phyloP scores from a whole-genome alignment of 2,888 invertebrate genomes.

The Ethmia dodecea region DNA sequence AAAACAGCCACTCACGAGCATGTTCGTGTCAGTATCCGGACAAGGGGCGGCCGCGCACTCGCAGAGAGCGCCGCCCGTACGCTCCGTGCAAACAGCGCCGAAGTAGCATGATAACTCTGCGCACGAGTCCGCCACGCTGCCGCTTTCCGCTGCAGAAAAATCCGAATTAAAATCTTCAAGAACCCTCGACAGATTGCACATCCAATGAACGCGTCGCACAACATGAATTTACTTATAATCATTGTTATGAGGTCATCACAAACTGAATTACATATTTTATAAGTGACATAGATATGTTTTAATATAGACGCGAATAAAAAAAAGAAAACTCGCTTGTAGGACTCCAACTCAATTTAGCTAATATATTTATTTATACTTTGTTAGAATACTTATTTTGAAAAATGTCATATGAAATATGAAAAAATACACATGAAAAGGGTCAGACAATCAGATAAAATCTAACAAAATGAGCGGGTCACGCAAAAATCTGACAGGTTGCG shows the following conservation, averaged over 20 bases:
- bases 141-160: slow-evolving; percentile 77
- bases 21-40: slow-evolving; percentile 63
- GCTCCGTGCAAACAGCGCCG: slow-evolving; percentile 88
- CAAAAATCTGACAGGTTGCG: slow-evolving; percentile 1
- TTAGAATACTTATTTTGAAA: slow-evolving; percentile 6
- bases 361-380: slow-evolving; percentile 2
- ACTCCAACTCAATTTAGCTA: too few relatives aligned
- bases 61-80: slow-evolving; percentile 84
- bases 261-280: too few relatives aligned
- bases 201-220: too few relatives aligned
- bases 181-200: too few relatives aligned
- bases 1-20: slow-evolving; percentile 58
- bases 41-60: slow-evolving; percentile 82
- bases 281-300: too few relatives aligned
- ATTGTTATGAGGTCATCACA: too few relatives aligned
- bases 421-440: slow-evolving; percentile 18
- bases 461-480: slow-evolving; percentile 1
- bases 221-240: too few relatives aligned
- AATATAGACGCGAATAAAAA: too few relatives aligned
- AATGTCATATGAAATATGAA: slow-evolving; percentile 10
- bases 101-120: slow-evolving; percentile 88
- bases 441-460: slow-evolving; percentile 12
- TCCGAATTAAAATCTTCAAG: too few relatives aligned
- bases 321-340: background rate
- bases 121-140: slow-evolving; percentile 82